Conservation (phyloP, 2,113 vertebrate genomes). For the Pterophyllum scalare region DNA sequence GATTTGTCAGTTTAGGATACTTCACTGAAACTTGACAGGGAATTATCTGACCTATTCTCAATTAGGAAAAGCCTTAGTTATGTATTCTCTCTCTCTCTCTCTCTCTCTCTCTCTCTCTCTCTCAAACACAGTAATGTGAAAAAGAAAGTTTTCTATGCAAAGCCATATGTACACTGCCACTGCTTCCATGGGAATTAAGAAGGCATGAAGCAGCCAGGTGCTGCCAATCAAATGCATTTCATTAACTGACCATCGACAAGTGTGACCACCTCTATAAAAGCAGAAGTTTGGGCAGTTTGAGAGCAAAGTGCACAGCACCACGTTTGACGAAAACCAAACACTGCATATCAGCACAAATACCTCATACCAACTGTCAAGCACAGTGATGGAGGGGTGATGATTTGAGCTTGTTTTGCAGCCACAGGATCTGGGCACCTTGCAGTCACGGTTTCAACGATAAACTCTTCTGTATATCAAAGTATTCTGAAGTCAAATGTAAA, state of each 20-base stretch:
- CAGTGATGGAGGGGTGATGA: not conserved
- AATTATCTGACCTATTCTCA: not conserved
- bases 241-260: not conserved
- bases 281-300: not conserved
- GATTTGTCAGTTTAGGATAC: not conserved
- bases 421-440: constrained; percentile 9
- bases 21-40: not conserved
- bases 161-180: not conserved
- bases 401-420: not conserved
- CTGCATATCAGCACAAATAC: not conserved
- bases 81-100: not conserved
- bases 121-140: not conserved
- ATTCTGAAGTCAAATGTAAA: not conserved
- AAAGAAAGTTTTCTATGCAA: not conserved
- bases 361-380: not conserved
- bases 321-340: not conserved
- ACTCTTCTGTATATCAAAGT: not conserved
- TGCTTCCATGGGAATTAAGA: not conserved
- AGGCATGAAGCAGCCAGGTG: not conserved
- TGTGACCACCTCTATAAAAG: not conserved
- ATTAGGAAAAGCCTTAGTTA: not conserved
- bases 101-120: not conserved
- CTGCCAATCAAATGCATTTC: not conserved
- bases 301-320: not conserved
- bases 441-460: not conserved